Conservation (phyloP, 2,797 vertebrate species). For the Peromyscus aztecus region DNA sequence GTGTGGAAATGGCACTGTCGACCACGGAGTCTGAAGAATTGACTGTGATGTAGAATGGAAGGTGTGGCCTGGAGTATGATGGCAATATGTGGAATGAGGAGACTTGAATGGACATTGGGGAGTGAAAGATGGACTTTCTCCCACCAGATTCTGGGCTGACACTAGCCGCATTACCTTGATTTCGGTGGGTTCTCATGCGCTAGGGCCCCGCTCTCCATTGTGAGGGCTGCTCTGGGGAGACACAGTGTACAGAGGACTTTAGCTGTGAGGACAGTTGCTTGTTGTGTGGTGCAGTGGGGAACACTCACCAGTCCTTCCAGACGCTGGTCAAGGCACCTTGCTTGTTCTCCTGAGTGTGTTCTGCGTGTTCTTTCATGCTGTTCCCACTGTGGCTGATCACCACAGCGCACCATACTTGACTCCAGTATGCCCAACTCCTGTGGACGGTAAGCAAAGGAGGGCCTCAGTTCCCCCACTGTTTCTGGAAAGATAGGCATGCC, state of each 20-base stretch:
- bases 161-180: no score
- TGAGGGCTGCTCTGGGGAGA: neutral
- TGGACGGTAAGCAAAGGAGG: neutral
- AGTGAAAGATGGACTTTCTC: neutral
- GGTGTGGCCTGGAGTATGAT: neutral
- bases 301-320: neutral
- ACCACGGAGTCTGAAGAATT: neutral
- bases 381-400: neutral
- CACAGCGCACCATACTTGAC: fast-evolving
- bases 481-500: no score
- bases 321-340: neutral
- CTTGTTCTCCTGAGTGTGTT: neutral
- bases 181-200: neutral
- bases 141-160: no score
- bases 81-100: neutral
- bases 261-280: neutral
- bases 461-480: neutral
- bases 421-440: neutral
- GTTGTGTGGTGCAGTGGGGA: fast-evolving
- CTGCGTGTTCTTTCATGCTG: neutral
- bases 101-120: neutral
- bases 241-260: neutral
- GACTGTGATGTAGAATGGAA: neutral
- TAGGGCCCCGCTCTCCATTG: neutral
- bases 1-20: neutral